These are phyloP conservation scores for Aurelia aurita DNA, from an alignment of 30 jellyfish, hydroid and myxozoan genomes.

Conservation along the genomic window DNA sequence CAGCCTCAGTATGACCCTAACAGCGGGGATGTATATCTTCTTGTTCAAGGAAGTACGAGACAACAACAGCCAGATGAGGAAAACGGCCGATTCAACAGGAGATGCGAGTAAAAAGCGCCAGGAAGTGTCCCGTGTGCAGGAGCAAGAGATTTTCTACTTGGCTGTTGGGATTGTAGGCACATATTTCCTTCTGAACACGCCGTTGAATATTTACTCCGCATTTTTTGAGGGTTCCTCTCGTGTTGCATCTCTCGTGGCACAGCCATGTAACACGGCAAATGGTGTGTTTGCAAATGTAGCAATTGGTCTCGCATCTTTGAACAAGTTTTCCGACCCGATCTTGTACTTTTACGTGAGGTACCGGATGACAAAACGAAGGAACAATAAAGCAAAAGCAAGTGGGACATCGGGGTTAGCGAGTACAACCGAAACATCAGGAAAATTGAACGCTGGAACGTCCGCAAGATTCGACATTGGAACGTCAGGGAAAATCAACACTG, in stretches of 20 bases:
- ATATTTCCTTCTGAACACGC: conserved; percentile 8
- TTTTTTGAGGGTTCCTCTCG: neutral
- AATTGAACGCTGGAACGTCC: too few relatives aligned
- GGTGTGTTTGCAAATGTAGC: conserved; percentile 11
- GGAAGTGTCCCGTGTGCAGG: neutral
- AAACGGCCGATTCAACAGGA: neutral
- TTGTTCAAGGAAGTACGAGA: neutral
- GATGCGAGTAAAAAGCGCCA: neutral
- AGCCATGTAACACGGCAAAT: conserved; percentile 8
- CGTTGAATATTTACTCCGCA: conserved; percentile 8
- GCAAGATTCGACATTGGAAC: too few relatives aligned
- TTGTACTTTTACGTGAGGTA: conserved; percentile 10
- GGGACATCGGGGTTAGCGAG: too few relatives aligned
- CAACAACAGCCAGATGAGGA: neutral
- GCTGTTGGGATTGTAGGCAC: conserved; percentile 14
- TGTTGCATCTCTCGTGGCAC: conserved; percentile 3
- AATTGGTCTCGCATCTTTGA: conserved; percentile 5
- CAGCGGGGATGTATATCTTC: conserved; percentile 1
- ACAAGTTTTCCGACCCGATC: conserved; percentile 8
- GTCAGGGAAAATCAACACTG: too few relatives aligned
- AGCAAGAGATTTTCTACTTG: neutral
- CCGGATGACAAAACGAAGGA: neutral
- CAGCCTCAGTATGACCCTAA: neutral
- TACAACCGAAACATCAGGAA: too few relatives aligned
- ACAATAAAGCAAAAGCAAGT: too few relatives aligned